phyloP scores from a whole-genome alignment of 2,888 invertebrate genomes.

The Leucania comma region DNA sequence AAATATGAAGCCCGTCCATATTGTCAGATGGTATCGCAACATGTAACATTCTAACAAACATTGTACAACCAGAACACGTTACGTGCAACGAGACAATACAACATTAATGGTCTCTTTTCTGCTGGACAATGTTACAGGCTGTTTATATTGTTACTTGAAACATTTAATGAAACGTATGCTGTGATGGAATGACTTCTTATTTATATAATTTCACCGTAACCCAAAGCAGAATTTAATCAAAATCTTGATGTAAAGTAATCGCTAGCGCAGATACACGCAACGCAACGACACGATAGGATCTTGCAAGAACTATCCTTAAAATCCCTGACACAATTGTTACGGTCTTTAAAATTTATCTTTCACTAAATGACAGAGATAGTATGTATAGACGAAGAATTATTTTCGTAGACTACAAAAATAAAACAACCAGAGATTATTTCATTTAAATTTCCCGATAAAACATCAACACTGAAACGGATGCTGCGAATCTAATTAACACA shows the following conservation, averaged over 20 bases:
- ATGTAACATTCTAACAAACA: constrained; percentile 20
- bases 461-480: background rate
- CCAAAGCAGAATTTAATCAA: background rate
- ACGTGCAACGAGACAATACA: constrained; percentile 8
- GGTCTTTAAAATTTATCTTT: background rate
- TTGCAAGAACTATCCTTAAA: background rate
- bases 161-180: background rate
- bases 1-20: background rate
- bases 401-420: background rate
- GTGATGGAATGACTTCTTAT: background rate
- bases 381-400: background rate
- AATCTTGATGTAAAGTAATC: background rate
- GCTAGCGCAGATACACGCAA: background rate
- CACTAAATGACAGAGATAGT: background rate
- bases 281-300: background rate
- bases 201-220: background rate
- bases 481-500: constrained; percentile 7
- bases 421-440: background rate
- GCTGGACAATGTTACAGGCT: background rate
- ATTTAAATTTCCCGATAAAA: background rate
- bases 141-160: background rate
- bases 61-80: constrained; percentile 23
- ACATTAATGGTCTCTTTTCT: constrained; percentile 1
- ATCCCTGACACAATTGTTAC: background rate
- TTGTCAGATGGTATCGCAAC: constrained; percentile 12